Evolutionary conservation across 2,797 vertebrate species (phyloP), one percentile per base, ranked within the genome.

Genomic region (Falco novaeseelandiae): DNA sequence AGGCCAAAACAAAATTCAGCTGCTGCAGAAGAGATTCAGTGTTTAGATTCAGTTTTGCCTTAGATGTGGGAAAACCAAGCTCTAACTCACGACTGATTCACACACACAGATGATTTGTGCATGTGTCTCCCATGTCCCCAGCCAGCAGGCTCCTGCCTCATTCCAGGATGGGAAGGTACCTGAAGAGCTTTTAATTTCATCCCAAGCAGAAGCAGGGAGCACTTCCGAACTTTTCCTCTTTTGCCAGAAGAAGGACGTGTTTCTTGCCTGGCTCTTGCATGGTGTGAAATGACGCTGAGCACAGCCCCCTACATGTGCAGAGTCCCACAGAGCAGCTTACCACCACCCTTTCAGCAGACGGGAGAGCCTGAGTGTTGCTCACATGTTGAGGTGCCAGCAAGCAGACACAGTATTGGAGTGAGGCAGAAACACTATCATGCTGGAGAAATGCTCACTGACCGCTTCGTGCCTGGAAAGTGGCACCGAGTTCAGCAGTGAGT

Each of bases 1-100:
- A 90, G 17, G 10, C 70, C 36, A 92, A 89, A 62, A 48, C 12
- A 70, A 89, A 89, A 76, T 55, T 69, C 66, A 78, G 32, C 51
- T 40, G 34, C 57, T 51, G 52, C 46, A 89, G 74, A 48, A 82
- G 26, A 94, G 14, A n/a, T 54, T 87, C 51, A 34, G 8, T 20
- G 5, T 91, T 80, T 48, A 89, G 14, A 40, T 40, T 40, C 40
- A 40, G 40, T 40, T 40, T 89, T 0, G 0, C 13, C 80, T 96
- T 70, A 92, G 86, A 93, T 96, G 93, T 93, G 93, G 90, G 34
- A 93, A 94, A 89, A 73, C 77, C 88, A 92, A 90, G 73, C 51
- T 89, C 27, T 34, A 84, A 34, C 49, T 15, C 0, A 0, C n/a
- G 40, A 51, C 77, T 90, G 73, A 93, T 87, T 92, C 66, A 90